phyloP scores from a whole-genome alignment of 2,113 vertebrate genomes.

The Vireo altiloquus region DNA sequence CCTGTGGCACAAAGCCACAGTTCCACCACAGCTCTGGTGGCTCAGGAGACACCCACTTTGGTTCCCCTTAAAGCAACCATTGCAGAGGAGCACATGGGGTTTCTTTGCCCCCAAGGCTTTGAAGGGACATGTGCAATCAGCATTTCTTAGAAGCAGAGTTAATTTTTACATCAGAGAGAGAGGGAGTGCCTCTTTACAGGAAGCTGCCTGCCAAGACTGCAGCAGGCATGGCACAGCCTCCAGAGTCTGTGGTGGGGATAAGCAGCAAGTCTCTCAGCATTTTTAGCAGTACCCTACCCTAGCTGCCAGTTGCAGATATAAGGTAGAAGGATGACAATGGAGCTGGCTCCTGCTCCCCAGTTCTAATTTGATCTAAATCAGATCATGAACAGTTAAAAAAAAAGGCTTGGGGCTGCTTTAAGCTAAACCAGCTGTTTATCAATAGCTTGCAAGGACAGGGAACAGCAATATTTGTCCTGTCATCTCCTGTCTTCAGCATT shows the following conservation, averaged over 20 bases:
- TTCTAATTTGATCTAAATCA: not conserved
- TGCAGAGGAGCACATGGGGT: not conserved
- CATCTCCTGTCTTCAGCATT: not conserved
- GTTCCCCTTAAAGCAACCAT: not conserved
- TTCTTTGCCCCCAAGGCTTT: not conserved
- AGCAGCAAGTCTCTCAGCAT: not conserved
- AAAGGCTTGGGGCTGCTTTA: not conserved
- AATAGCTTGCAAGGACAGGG: not conserved
- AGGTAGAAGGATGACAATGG: not conserved
- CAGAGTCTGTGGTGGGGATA: not conserved
- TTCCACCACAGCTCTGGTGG: not conserved
- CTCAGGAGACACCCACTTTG: not conserved
- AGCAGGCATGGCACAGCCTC: not conserved
- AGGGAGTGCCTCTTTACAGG: not conserved
- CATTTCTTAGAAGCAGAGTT: not conserved
- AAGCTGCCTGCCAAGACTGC: not conserved
- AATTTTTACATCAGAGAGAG: not conserved
- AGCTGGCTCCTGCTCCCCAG: not conserved
- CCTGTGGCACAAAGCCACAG: not conserved
- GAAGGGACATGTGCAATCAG: not conserved
- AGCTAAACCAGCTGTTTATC: conserved; percentile 42
- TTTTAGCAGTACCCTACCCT: not conserved
- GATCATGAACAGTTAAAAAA: not conserved
- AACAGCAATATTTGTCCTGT: not conserved
- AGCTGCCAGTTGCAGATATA: not conserved